phyloP scores from a whole-genome alignment of 2,113 vertebrate genomes.

The Leucopsar rothschildi region DNA sequence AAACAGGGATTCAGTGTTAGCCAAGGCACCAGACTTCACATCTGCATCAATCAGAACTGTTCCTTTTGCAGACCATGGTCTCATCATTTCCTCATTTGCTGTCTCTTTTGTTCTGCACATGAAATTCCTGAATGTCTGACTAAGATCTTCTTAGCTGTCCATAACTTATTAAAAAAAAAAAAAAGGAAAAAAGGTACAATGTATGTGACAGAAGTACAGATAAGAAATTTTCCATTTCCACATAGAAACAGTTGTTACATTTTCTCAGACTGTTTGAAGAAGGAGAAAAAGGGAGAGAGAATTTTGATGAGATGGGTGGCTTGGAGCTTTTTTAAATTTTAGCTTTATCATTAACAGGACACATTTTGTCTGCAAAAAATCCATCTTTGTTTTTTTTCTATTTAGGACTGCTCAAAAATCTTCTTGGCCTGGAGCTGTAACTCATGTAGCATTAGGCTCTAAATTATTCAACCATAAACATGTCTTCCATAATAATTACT shows the following conservation, averaged over 20 bases:
- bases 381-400: not conserved
- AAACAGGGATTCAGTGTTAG: not conserved
- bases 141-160: not conserved
- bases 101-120: not conserved
- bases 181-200: not conserved
- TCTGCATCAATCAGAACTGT: too few species aligned
- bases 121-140: not conserved
- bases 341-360: not conserved
- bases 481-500: not conserved
- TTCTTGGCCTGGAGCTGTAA: not conserved
- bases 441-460: not conserved
- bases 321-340: not conserved
- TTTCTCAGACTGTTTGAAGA: not conserved
- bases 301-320: not conserved
- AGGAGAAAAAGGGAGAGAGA: not conserved
- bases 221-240: not conserved
- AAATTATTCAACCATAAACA: not conserved
- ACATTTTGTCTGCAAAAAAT: not conserved
- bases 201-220: rapidly evolving
- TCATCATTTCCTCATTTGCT: not conserved
- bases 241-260: not conserved
- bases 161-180: not conserved
- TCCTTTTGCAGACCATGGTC: not conserved
- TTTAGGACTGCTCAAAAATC: not conserved
- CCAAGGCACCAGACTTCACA: not conserved